Evolutionary conservation across 2,888 invertebrate genomes (phyloP).

Genomic region (Tupiocoris notatus): DNA sequence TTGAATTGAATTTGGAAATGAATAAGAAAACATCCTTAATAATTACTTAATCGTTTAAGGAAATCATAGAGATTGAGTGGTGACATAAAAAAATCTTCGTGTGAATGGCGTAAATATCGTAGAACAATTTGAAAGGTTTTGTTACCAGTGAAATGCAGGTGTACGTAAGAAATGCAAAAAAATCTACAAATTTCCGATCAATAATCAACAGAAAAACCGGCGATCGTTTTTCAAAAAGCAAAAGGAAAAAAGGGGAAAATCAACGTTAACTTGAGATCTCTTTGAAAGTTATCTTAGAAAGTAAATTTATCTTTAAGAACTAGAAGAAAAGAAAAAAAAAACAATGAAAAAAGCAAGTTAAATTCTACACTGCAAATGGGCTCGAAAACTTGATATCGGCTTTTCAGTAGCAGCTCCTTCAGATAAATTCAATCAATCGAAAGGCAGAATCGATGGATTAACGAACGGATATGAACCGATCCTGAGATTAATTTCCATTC

Average conservation of each 20-base stretch:
- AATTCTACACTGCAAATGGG: conserved; percentile 24
- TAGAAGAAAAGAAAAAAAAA: conserved; percentile 19
- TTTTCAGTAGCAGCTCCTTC: conserved; percentile 9
- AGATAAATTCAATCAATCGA: too few species aligned
- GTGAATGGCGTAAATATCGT: conserved; percentile 40
- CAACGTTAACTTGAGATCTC: conserved; percentile 3
- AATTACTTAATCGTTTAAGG: conserved; percentile 22
- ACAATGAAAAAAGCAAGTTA: too few species aligned
- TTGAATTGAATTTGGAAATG: background rate
- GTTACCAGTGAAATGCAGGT: conserved; percentile 49
- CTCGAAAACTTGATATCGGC: conserved; percentile 34
- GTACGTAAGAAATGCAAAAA: conserved; percentile 43
- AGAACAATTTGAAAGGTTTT: conserved; percentile 44
- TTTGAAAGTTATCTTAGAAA: conserved; percentile 21
- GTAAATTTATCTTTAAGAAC: conserved; percentile 14
- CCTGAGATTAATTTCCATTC: too few species aligned
- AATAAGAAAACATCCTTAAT: background rate
- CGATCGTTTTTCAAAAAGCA: conserved; percentile 3
- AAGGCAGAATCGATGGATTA: too few species aligned
- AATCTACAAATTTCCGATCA: conserved; percentile 11
- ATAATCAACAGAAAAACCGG: background rate
- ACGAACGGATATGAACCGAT: too few species aligned
- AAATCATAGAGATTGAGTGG: conserved; percentile 33
- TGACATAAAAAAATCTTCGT: conserved; percentile 39
- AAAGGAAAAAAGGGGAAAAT: conserved; percentile 3